Base-by-base conservation (phyloP, 2,888 invertebrate species). In the Schizotus pectinicornis region DNA sequence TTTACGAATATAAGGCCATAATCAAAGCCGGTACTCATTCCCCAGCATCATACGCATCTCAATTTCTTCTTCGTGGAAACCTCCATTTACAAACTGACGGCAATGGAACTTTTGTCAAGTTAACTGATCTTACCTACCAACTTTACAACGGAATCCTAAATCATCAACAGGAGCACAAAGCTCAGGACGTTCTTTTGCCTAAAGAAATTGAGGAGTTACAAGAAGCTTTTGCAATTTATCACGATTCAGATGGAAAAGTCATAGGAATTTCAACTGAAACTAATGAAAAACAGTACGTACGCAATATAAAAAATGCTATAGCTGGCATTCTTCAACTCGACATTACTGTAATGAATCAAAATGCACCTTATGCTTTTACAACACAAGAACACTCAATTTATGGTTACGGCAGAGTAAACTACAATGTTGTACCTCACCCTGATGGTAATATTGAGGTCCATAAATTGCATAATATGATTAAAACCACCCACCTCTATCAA, bases 241-340 rank as follows among this genome's bases (percentile, higher is more conserved):
- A 72, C 51, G 69, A 70, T 55, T 54, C 59, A 6, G 42, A 59
- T 47, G 74, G 74, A 13, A 60, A 76, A 70, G 67, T 76, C 7
- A 55, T 70, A 55, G 76, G 76, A 6, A 65, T 80, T 1, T 70
- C 71, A 33, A 65, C 77, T 0, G 64, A 67, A 7, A 58, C 69
- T 9, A 51, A 65, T 3, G 80, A 81, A 52, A 64, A 70, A 11
- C 69, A 68, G 49, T 81, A 76, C 75, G 74, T 79, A 1, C 67
- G 68, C 35, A 81, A 82, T 56, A 75, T 81, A 42, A 81, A 81
- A 59, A 74, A 77, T 50, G 78, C 78, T 1, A 72, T 81, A 12
- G 79, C 75, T 0, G 74, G 77, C n/a, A 71, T 79, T 63, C 60
- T 82, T 34, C 80, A 81, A 60, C 36, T 81, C 42, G 78, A 81